Evolutionary conservation across 2,797 vertebrate genomes (phyloP).

Genomic region (Scolopax rusticola): DNA sequence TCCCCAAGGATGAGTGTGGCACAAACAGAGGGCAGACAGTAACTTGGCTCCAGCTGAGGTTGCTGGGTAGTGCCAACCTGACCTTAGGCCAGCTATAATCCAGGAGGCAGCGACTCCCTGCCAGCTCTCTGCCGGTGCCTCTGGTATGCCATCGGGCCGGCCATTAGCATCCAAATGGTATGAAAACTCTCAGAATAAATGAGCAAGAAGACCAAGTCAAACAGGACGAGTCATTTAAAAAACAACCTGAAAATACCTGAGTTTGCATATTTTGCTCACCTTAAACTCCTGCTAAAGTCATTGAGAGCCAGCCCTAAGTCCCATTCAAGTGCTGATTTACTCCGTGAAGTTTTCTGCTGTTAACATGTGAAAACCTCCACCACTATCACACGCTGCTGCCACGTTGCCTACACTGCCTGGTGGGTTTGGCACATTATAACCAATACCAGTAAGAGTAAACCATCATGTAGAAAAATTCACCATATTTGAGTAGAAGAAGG

Average conservation of each 20-base stretch:
- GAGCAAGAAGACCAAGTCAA: background rate
- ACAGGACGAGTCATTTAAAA: background rate
- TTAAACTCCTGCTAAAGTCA: background rate
- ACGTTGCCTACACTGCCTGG: background rate
- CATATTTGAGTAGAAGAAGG: background rate
- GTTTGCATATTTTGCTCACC: background rate
- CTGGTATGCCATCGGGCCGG: background rate
- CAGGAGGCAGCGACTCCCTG: background rate
- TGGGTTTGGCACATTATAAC: background rate
- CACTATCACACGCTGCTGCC: background rate
- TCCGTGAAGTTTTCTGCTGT: background rate
- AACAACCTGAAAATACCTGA: background rate
- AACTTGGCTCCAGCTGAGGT: background rate
- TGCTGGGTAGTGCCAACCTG: background rate
- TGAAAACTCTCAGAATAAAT: background rate
- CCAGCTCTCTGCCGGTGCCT: background rate
- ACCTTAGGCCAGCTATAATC: background rate
- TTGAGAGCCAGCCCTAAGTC: background rate
- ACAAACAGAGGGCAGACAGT: background rate
- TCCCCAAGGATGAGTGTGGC: background rate
- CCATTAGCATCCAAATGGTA: background rate
- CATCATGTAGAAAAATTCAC: background rate
- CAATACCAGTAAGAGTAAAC: background rate
- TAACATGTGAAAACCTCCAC: background rate
- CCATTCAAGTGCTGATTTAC: background rate